phyloP scores from a whole-genome alignment of 64 coral and sea anemone species.

The Dendrophyllia cribrosa region DNA sequence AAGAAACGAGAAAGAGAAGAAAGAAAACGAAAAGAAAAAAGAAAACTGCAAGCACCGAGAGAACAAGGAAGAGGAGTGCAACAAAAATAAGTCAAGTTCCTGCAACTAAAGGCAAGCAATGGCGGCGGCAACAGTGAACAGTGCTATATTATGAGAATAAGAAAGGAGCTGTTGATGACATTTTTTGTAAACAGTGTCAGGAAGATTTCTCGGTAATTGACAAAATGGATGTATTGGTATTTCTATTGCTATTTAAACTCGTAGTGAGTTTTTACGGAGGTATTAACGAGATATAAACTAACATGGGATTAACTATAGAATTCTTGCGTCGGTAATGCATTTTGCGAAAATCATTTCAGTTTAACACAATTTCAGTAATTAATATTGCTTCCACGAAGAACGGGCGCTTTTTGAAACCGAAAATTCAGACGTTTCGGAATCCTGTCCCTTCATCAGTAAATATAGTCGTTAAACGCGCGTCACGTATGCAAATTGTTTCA shows the following conservation, averaged over 20 bases:
- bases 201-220: background rate
- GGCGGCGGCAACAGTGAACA: conserved; percentile 27
- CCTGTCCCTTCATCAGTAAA: too few species aligned
- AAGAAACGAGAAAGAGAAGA: background rate
- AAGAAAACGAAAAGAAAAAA: conserved; percentile 13
- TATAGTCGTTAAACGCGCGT: too few species aligned
- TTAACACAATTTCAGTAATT: too few species aligned
- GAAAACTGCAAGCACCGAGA: background rate
- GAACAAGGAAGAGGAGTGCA: background rate
- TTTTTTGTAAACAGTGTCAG: background rate
- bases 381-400: background rate
- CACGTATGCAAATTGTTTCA: too few species aligned
- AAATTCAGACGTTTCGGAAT: too few species aligned
- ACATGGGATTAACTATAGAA: background rate
- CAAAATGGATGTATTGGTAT: background rate
- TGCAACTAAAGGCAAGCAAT: conserved; percentile 3
- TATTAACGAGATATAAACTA: background rate
- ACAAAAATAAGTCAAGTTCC: conserved; percentile 10
- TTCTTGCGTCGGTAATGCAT: background rate
- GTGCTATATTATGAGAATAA: conserved; percentile 19
- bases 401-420: too few species aligned
- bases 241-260: background rate
- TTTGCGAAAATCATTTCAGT: background rate
- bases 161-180: background rate
- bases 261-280: background rate